Percentiles rank a stretch among this genome's conserved stretches.
These are phyloP conservation scores for Coturnix japonica DNA, from an alignment of 2,113 vertebrate genomes.

Conservation along the genomic window DNA sequence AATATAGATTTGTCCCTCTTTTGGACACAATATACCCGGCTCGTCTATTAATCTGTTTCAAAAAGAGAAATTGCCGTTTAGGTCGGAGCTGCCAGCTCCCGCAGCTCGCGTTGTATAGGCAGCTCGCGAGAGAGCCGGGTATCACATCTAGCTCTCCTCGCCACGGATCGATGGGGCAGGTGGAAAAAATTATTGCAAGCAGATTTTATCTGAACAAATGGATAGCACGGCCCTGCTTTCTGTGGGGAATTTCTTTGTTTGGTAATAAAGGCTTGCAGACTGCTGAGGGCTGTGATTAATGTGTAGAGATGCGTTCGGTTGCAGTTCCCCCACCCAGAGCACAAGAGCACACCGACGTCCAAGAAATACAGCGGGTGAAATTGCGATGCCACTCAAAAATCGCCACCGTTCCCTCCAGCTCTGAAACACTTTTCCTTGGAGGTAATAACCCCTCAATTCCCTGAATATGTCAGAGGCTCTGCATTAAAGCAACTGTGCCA, in stretches of 20 bases:
- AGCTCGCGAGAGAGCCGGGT: background rate
- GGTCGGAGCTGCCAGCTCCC: background rate
- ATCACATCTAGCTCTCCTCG: background rate
- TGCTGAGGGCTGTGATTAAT: background rate
- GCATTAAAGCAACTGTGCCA: background rate
- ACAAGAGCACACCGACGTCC: background rate
- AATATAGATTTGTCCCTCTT: background rate
- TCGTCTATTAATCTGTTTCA: background rate
- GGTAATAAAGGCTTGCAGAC: background rate
- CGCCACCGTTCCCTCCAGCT: background rate
- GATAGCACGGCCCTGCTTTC: background rate
- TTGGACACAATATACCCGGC: rapidly evolving
- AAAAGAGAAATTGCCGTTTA: background rate
- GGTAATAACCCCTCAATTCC: constrained; percentile 12
- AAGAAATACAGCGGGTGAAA: background rate
- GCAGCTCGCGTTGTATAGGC: rapidly evolving
- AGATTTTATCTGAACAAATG: background rate
- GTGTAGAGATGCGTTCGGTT: background rate
- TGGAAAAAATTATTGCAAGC: background rate
- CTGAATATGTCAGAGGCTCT: constrained; percentile 14
- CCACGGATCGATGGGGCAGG: background rate
- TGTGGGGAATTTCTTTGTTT: background rate
- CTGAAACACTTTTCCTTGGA: background rate
- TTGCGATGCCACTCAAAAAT: background rate
- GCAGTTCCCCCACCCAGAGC: background rate